Conservation (phyloP, 2,113 vertebrate genomes). For the Camelus dromedarius region DNA sequence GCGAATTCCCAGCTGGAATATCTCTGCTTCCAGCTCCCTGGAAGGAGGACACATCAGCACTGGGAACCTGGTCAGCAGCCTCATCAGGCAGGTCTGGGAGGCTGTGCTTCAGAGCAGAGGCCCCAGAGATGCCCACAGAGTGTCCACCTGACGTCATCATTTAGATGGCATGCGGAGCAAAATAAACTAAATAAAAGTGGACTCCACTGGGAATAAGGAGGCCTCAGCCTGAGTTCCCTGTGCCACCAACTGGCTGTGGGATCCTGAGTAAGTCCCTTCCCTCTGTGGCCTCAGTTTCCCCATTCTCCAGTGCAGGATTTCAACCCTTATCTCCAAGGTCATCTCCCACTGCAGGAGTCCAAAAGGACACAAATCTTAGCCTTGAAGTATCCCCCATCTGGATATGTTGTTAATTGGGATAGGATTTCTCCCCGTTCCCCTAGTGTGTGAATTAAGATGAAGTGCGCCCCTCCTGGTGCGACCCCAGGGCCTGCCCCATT, state of each 20-base stretch:
- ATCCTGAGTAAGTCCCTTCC: no score
- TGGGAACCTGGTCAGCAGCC: neutral
- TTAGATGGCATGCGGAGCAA: neutral
- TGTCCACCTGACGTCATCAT: neutral
- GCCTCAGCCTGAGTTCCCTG: neutral
- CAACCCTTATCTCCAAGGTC: neutral
- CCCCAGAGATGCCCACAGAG: neutral
- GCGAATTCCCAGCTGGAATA: conserved; percentile 90
- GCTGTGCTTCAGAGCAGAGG: no score
- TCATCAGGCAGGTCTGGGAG: neutral
- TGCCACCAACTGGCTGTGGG: neutral
- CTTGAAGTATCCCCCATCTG: neutral
- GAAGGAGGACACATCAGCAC: neutral
- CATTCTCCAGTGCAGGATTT: neutral
- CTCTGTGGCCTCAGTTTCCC: neutral
- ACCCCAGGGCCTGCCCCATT: neutral
- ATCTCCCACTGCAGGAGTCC: neutral
- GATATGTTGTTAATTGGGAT: neutral
- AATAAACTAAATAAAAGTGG: neutral
- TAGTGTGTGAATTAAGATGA: neutral
- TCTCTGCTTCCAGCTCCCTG: conserved; percentile 92
- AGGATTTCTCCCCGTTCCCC: neutral
- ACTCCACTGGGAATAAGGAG: neutral
- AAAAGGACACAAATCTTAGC: neutral
- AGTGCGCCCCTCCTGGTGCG: neutral